Conservation (phyloP, 2,888 invertebrate species). For the Xestoiulus laeticollis region DNA sequence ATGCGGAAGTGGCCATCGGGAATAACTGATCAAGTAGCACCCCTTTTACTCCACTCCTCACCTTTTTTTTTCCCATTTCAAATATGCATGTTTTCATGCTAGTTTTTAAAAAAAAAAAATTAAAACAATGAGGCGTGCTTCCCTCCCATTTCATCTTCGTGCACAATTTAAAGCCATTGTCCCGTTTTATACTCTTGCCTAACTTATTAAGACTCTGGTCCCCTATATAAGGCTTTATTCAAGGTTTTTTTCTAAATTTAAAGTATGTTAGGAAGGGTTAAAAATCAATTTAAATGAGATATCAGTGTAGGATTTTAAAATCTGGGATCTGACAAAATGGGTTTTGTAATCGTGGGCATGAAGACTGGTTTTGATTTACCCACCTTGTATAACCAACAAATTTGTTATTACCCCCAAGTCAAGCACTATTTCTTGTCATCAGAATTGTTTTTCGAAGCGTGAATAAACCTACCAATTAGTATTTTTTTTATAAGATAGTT, state of each 20-base stretch:
- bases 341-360: neutral
- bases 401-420: neutral
- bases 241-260: neutral
- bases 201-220: too few species aligned
- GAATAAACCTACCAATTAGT: neutral
- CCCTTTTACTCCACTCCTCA: neutral
- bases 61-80: neutral
- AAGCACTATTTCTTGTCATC: neutral
- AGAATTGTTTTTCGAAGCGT: neutral
- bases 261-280: too few species aligned
- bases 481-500: neutral
- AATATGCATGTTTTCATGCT: neutral
- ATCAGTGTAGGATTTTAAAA: too few species aligned
- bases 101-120: neutral
- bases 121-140: neutral
- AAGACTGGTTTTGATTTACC: neutral
- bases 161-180: neutral
- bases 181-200: neutral
- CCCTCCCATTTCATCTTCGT: neutral
- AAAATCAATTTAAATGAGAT: too few species aligned
- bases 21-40: conserved; percentile 35
- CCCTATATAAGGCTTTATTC: neutral
- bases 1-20: conserved; percentile 47
- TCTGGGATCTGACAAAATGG: neutral
- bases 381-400: neutral